Evolutionary conservation across 1,140 invertebrate species (phyloP).

Genomic region (Drosophila dunni): DNA sequence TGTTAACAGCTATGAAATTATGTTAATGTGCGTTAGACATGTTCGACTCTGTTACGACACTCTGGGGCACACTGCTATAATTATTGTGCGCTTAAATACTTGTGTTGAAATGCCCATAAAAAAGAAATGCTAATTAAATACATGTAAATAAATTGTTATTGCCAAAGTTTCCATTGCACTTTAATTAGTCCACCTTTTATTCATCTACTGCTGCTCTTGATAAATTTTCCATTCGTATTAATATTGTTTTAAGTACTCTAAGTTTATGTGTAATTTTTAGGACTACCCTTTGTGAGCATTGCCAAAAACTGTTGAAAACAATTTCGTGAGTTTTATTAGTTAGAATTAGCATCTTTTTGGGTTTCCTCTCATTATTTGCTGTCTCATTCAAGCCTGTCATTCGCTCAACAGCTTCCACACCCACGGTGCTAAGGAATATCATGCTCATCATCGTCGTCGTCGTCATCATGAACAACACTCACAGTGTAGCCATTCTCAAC

Average conservation of each 20-base stretch:
- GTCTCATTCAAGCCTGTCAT: slow-evolving; percentile 44
- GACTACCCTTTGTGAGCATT: neutral
- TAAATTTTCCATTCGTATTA: neutral
- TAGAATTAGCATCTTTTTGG: slow-evolving; percentile 50
- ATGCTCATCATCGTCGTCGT: neutral
- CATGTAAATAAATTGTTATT: slow-evolving; percentile 8
- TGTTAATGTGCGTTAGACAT: slow-evolving; percentile 22
- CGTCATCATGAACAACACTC: neutral
- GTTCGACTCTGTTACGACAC: slow-evolving; percentile 21
- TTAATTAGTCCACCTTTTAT: neutral
- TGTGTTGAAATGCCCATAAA: slow-evolving; percentile 13
- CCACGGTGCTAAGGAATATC: slow-evolving; percentile 26
- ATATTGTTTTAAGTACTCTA: neutral
- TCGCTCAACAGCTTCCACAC: slow-evolving; percentile 43
- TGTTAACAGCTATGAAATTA: slow-evolving; percentile 26
- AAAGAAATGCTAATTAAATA: slow-evolving; percentile 17
- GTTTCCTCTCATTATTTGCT: slow-evolving; percentile 43
- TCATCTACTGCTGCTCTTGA: neutral
- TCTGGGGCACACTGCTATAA: slow-evolving; percentile 17
- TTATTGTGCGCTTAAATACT: neutral
- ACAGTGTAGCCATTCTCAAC: slow-evolving; percentile 1
- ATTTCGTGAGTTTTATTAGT: slow-evolving; percentile 28
- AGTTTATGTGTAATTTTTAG: neutral
- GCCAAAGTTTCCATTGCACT: neutral
- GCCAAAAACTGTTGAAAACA: slow-evolving; percentile 24